Conservation (phyloP, 2,888 invertebrate genomes). For the Cheilosia scutellata region DNA sequence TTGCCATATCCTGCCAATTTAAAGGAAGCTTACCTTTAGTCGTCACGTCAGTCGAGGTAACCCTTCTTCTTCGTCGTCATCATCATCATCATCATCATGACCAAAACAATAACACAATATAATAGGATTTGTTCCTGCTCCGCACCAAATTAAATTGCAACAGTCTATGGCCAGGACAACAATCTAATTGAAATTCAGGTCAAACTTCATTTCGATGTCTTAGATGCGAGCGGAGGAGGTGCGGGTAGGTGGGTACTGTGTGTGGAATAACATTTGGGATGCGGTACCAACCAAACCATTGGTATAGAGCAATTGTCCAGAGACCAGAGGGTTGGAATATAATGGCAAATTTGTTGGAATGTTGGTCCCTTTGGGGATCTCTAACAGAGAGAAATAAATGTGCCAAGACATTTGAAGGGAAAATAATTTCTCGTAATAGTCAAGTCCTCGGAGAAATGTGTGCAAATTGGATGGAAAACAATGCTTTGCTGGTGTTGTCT, state of each 20-base stretch:
- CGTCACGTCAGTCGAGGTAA: background rate
- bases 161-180: background rate
- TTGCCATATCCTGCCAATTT: conserved; percentile 11
- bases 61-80: background rate
- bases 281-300: no score
- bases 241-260: background rate
- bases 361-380: background rate
- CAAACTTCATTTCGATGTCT: conserved; percentile 15
- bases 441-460: conserved; percentile 6
- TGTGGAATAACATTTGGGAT: background rate
- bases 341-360: conserved; percentile 4
- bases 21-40: background rate
- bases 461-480: conserved; percentile 21
- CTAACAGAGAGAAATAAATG: background rate
- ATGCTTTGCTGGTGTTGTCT: background rate
- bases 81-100: background rate
- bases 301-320: background rate
- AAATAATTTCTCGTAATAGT: conserved; percentile 20
- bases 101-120: conserved; percentile 14
- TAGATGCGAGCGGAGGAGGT: background rate
- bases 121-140: conserved; percentile 8
- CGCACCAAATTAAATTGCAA: background rate
- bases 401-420: conserved; percentile 14
- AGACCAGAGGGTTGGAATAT: background rate
- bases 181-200: conserved; percentile 29